Percentiles rank a stretch among this genome's conserved stretches.
phyloP scores from a whole-genome alignment of 1,140 invertebrate species.

The Hyles euphorbiae region DNA sequence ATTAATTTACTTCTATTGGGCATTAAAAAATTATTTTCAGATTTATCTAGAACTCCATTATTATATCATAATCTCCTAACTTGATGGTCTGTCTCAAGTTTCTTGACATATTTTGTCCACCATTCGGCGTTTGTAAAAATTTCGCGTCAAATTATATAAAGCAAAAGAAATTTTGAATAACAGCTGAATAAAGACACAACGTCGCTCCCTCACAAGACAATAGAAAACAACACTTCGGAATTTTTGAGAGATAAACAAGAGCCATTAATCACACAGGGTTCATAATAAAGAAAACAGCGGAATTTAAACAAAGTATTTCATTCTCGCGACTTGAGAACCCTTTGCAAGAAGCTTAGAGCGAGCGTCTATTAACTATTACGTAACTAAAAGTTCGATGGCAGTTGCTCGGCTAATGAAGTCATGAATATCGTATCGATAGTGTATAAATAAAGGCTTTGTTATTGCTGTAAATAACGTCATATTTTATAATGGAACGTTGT shows the following conservation, averaged over 20 bases:
- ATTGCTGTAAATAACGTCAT: slow-evolving; percentile 1
- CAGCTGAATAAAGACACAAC: no score
- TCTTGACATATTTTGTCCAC: no score
- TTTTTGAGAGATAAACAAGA: background rate
- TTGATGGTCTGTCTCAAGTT: no score
- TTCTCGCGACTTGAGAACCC: slow-evolving; percentile 1
- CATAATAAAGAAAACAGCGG: slow-evolving; percentile 5
- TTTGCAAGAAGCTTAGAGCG: background rate
- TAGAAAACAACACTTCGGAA: no score
- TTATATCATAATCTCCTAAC: no score
- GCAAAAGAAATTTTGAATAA: no score
- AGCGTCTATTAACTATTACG: slow-evolving; percentile 6
- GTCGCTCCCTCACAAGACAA: no score
- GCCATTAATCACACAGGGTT: slow-evolving; percentile 7
- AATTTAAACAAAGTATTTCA: slow-evolving; percentile 7
- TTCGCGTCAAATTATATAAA: no score
- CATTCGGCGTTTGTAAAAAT: no score
- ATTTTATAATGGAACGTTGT: background rate
- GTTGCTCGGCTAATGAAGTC: slow-evolving; percentile 6
- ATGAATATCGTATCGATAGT: slow-evolving; percentile 9
- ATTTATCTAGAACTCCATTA: no score
- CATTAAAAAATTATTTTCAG: no score
- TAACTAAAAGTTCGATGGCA: slow-evolving; percentile 10
- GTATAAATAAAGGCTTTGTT: slow-evolving; percentile 8
- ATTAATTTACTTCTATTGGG: no score